These are phyloP conservation scores for Holotrichia oblita DNA, from an alignment of 1,140 invertebrate species.

Conservation along the genomic window DNA sequence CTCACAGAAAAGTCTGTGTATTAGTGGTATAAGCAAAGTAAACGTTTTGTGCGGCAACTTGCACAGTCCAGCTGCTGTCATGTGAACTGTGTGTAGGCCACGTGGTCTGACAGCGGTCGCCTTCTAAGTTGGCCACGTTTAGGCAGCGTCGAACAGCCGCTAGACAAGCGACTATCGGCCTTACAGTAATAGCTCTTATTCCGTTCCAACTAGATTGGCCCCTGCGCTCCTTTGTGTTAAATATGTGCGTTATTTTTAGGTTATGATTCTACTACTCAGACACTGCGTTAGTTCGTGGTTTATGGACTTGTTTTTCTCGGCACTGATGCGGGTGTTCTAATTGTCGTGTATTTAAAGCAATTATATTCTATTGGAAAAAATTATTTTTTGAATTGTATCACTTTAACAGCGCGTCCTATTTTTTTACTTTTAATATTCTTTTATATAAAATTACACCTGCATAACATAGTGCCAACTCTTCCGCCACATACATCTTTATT, in stretches of 20 bases:
- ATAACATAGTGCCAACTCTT: no score
- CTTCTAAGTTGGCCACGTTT: slow-evolving; percentile 40
- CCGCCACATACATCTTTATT: no score
- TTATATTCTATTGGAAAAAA: slow-evolving; percentile 26
- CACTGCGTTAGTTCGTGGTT: slow-evolving; percentile 29
- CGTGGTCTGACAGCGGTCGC: slow-evolving; percentile 41
- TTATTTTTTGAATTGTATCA: slow-evolving; percentile 10
- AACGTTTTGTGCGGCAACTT: slow-evolving; percentile 17
- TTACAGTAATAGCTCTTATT: slow-evolving; percentile 43
- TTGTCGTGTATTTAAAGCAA: slow-evolving; percentile 35
- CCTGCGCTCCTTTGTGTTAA: slow-evolving; percentile 24
- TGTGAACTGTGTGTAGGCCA: slow-evolving; percentile 38
- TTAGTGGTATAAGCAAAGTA: background rate
- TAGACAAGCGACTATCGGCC: slow-evolving; percentile 35
- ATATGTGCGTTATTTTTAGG: slow-evolving; percentile 42
- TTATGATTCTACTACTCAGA: slow-evolving; percentile 36
- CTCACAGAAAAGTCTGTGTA: background rate
- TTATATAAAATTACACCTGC: no score
- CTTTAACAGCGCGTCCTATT: background rate
- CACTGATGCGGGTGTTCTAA: slow-evolving; percentile 39
- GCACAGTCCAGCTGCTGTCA: slow-evolving; percentile 36
- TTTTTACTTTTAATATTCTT: background rate
- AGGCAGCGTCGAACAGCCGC: slow-evolving; percentile 40
- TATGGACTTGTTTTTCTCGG: slow-evolving; percentile 37
- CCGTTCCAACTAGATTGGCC: slow-evolving; percentile 41